A percentile compares a stretch with the other conserved stretches of the same genome.
Evolutionary conservation across 2,113 vertebrate genomes (phyloP).

Genomic region (Phaethornis superciliosus): DNA sequence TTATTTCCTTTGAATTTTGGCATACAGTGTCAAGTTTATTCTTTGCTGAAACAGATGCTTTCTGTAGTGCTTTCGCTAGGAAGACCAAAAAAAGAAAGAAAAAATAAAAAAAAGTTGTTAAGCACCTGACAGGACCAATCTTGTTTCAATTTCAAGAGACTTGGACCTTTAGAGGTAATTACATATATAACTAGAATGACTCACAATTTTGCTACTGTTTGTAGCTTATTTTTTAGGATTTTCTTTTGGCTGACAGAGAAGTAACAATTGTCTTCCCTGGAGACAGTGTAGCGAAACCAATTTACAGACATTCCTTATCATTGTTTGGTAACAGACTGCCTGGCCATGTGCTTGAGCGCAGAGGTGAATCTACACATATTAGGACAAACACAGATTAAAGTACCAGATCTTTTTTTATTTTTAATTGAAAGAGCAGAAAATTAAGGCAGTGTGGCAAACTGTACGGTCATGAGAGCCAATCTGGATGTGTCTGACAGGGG

Average conservation of each 20-base stretch:
- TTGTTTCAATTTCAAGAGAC: constrained; percentile 50
- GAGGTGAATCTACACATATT: background rate
- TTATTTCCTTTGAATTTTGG: background rate
- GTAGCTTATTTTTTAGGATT: constrained; percentile 52
- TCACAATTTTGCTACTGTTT: constrained; percentile 45
- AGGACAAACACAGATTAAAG: background rate
- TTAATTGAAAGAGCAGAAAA: constrained; percentile 31
- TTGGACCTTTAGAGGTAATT: constrained; percentile 44
- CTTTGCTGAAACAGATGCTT: background rate
- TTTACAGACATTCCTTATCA: constrained; percentile 22
- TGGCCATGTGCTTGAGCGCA: background rate
- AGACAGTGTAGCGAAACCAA: constrained; percentile 15
- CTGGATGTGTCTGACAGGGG: background rate
- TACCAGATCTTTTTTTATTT: background rate
- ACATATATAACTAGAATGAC: constrained; percentile 35
- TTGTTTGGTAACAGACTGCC: constrained; percentile 7
- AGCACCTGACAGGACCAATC: constrained; percentile 21
- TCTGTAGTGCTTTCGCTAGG: background rate
- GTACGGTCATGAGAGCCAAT: background rate
- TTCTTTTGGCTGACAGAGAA: constrained; percentile 44
- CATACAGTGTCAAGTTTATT: background rate
- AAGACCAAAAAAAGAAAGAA: background rate
- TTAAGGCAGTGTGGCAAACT: background rate
- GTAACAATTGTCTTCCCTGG: constrained; percentile 34
- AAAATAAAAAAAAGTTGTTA: constrained; percentile 12